Conservation (phyloP, 2,797 vertebrate genomes). For the Siniperca obscura region DNA sequence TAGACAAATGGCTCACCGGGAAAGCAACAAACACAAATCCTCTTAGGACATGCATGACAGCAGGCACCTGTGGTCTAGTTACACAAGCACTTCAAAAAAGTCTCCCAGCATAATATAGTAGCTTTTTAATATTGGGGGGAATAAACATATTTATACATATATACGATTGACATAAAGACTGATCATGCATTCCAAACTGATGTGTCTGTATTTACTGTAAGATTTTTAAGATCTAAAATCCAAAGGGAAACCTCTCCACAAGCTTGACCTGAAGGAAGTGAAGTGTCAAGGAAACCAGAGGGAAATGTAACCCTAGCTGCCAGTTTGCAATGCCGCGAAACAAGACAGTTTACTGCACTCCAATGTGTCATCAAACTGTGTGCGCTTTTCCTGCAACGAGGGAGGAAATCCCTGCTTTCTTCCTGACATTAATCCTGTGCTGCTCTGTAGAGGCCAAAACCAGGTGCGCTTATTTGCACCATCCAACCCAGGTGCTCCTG, state of each 20-base stretch:
- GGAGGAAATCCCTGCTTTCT: constrained; percentile 70
- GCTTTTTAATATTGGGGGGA: constrained; percentile 38
- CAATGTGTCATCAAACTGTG: constrained; percentile 62
- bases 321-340: constrained; percentile 53
- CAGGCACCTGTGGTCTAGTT: constrained; percentile 65
- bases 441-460: constrained; percentile 53
- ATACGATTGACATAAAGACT: constrained; percentile 24
- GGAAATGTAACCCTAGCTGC: constrained; percentile 36
- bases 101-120: constrained; percentile 24
- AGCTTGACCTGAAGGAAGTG: not conserved
- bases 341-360: constrained; percentile 70
- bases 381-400: constrained; percentile 54
- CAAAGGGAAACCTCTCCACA: constrained; percentile 3
- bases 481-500: constrained; percentile 64
- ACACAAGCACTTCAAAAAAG: constrained; percentile 62
- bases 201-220: constrained; percentile 14
- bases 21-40: constrained; percentile 67
- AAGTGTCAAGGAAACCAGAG: constrained; percentile 47
- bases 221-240: constrained; percentile 1
- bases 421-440: constrained; percentile 67
- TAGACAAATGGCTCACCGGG: constrained; percentile 31
- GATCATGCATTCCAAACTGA: constrained; percentile 30
- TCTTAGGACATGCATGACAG: constrained; percentile 60
- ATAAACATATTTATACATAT: constrained; percentile 26
- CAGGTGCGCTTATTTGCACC: constrained; percentile 70